Percentiles rank a stretch among this genome's conserved stretches.
Evolutionary conservation across 2,113 vertebrate species (phyloP).

Genomic region (Martes martes): DNA sequence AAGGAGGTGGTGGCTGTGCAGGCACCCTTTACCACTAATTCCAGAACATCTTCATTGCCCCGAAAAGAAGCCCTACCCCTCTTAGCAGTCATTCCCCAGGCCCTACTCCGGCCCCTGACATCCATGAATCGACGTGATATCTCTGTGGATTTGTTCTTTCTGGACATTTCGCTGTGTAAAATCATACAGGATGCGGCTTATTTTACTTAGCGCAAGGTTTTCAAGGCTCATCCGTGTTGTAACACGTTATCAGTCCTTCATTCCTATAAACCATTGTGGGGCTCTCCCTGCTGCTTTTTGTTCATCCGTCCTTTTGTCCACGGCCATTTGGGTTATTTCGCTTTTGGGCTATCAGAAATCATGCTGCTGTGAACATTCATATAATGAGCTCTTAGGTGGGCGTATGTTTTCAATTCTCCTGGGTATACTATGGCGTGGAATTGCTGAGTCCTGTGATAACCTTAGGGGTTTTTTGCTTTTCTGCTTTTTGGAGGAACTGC

Average conservation of each 20-base stretch:
- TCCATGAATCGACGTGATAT: background rate
- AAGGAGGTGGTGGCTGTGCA: background rate
- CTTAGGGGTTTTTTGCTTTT: background rate
- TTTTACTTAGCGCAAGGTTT: background rate
- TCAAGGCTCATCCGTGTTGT: background rate
- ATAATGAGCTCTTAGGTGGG: background rate
- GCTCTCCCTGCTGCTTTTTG: background rate
- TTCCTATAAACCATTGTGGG: background rate
- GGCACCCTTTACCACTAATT: background rate
- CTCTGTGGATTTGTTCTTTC: background rate
- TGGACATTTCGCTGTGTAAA: background rate
- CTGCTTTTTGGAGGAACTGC: background rate
- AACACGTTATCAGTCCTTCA: background rate
- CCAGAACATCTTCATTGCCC: background rate
- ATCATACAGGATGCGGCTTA: background rate
- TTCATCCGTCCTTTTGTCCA: background rate
- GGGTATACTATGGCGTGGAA: background rate
- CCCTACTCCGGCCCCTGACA: background rate
- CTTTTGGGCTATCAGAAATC: background rate
- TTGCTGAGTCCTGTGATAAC: background rate
- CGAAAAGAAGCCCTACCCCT: background rate
- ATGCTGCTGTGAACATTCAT: background rate
- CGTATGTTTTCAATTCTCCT: background rate
- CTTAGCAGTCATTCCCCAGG: background rate
- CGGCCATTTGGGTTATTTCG: background rate